Percentiles rank a stretch among this genome's conserved stretches.
Conservation (phyloP, 2,797 vertebrate species). For the Tinamus major region DNA sequence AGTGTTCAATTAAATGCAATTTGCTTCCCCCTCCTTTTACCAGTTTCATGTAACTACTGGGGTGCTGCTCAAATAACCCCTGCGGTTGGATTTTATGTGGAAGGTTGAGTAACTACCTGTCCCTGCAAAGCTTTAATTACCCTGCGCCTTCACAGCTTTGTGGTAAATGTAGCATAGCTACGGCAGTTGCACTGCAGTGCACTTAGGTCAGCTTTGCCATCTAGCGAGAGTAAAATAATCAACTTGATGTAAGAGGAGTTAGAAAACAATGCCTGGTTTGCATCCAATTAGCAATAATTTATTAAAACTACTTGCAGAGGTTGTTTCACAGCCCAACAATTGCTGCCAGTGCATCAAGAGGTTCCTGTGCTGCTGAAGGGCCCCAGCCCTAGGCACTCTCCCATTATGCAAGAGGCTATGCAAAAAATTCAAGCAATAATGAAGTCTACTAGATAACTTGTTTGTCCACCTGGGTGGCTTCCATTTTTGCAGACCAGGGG, state of each 20-base stretch:
- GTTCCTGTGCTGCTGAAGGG: not conserved
- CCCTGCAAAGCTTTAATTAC: slow-evolving; percentile 24
- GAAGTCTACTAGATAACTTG: not conserved
- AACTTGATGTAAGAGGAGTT: not conserved
- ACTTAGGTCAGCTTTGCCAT: not conserved
- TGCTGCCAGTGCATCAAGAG: not conserved
- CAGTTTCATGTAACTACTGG: not conserved
- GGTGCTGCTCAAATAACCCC: not conserved
- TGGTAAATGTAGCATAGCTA: not conserved
- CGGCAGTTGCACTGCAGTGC: not conserved
- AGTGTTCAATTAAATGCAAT: not conserved
- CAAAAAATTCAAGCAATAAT: not conserved
- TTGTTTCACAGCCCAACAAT: not conserved
- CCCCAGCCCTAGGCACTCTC: not conserved
- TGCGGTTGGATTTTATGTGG: not conserved
- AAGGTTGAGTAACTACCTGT: not conserved
- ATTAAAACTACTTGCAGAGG: not conserved
- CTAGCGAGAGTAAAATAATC: not conserved
- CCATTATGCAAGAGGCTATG: accelerated
- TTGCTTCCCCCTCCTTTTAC: not conserved
- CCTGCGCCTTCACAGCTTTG: not conserved
- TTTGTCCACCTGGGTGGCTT: accelerated
- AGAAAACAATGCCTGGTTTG: not conserved
- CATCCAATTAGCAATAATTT: not conserved
- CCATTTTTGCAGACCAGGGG: accelerated